These are phyloP conservation scores for Nymphalis urticae DNA, from an alignment of 2,888 invertebrate genomes.

Conservation along the genomic window DNA sequence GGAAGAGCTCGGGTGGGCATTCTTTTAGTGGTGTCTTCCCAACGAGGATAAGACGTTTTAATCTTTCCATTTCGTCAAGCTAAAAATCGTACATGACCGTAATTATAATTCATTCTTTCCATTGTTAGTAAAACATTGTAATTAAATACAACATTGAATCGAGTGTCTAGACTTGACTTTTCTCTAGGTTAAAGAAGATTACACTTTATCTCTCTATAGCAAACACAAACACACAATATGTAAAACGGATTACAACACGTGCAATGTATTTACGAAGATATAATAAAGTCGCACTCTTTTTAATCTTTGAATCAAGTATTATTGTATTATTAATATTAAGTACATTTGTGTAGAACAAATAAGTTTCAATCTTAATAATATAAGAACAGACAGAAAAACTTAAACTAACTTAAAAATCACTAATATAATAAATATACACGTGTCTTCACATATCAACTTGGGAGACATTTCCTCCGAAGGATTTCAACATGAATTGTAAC, in stretches of 20 bases:
- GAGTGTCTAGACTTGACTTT: slow-evolving; percentile 2
- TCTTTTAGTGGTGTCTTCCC: slow-evolving; percentile 85
- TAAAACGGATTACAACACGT: slow-evolving; percentile 2
- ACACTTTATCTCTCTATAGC: neutral
- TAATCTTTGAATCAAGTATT: neutral
- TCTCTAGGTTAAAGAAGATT: slow-evolving; percentile 7
- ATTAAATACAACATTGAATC: neutral
- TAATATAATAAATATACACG: too few relatives aligned
- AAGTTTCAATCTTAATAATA: too few relatives aligned
- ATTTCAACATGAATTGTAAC: too few relatives aligned
- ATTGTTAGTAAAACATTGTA: neutral
- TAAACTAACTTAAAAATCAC: too few relatives aligned
- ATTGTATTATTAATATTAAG: too few relatives aligned
- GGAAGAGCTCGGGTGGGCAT: slow-evolving; percentile 84
- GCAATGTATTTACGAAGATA: neutral
- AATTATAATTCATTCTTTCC: neutral
- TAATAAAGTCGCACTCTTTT: neutral
- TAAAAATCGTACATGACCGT: slow-evolving; percentile 45
- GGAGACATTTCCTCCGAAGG: too few relatives aligned
- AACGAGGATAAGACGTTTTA: slow-evolving; percentile 85
- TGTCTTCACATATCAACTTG: too few relatives aligned
- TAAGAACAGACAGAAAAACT: too few relatives aligned
- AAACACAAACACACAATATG: neutral
- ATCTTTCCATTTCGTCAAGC: slow-evolving; percentile 85
- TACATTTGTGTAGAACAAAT: too few relatives aligned